Evolutionary conservation across 1,140 invertebrate genomes (phyloP), one percentile per base, ranked within the genome.

Genomic region (Drosophila paulistorum): DNA sequence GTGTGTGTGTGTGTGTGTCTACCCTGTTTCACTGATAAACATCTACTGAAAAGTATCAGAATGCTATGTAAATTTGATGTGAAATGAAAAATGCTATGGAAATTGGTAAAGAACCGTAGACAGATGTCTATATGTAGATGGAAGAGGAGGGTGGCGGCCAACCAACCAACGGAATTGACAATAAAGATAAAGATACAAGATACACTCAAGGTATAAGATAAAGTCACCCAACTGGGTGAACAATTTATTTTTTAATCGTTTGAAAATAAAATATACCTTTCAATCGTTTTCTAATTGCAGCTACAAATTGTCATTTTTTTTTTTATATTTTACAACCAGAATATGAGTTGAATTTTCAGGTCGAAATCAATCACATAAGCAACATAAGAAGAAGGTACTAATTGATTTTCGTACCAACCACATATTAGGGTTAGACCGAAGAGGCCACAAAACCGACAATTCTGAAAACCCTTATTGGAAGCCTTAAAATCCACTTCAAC

Each of bases 21-120:
- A 64, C 48, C 59, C 45, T 26, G 48, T 33, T 17, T 5, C 33
- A 39, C 14, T 65, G 20, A 66, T 37, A 41, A 42, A 61, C 68
- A 57, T 23, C 51, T 23, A 65, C 20, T 51, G 45, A 26, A 70
- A 30, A 42, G 7, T 23, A 30, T 37, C 51, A 20, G 57, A 14
- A 41, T 30, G 45, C 67, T 79, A 86, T 87, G 84, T 89, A 87
- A 83, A 86, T 87, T 68, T 69, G 60, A 75, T 76, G 71, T 68
- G 67, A 80, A 80, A 71, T 80, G 65, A 63, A 80, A 80, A 80
- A 68, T 80, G 78, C 79, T 68, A 61, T 64, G 60, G 41, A 82
- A 78, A 63, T 63, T 39, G 30, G 6, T 17, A 20, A 55, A 39
- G 14, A 37, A 67, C 58, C 61, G 14, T n/a, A 63, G 68, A 45